A percentile compares a stretch with the other conserved stretches of the same genome.
Evolutionary conservation across 2,113 vertebrate species (phyloP).

Genomic region (Otolemur garnettii): DNA sequence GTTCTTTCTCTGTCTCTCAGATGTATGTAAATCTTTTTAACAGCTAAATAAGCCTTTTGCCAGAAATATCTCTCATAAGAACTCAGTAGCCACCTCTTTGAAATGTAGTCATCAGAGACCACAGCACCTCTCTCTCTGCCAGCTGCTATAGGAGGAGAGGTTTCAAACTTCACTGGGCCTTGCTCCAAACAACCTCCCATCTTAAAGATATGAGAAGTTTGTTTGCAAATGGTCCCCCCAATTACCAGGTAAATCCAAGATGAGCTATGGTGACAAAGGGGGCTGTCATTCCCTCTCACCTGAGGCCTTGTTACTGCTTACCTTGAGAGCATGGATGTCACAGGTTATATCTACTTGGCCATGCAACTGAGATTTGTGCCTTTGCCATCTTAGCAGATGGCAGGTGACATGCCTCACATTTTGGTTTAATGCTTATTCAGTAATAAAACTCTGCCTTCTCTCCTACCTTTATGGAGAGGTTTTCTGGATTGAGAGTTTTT

Average conservation of each 20-base stretch:
- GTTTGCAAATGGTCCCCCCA: neutral
- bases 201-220: neutral
- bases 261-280: neutral
- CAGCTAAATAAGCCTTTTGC: conserved; percentile 32
- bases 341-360: neutral
- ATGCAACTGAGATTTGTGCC: neutral
- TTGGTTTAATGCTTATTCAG: neutral
- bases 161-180: neutral
- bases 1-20: neutral
- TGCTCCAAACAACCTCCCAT: neutral
- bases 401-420: neutral
- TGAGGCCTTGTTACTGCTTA: neutral
- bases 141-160: neutral
- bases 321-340: neutral
- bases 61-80: neutral
- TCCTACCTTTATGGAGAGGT: neutral
- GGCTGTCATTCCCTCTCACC: neutral
- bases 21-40: neutral
- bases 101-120: neutral
- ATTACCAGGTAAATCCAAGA: neutral
- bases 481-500: neutral
- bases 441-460: neutral
- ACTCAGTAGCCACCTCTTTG: neutral
- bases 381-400: neutral
- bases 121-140: neutral